Evolutionary conservation across 2,113 vertebrate genomes (phyloP).

Genomic region (Benthochromis sp.): DNA sequence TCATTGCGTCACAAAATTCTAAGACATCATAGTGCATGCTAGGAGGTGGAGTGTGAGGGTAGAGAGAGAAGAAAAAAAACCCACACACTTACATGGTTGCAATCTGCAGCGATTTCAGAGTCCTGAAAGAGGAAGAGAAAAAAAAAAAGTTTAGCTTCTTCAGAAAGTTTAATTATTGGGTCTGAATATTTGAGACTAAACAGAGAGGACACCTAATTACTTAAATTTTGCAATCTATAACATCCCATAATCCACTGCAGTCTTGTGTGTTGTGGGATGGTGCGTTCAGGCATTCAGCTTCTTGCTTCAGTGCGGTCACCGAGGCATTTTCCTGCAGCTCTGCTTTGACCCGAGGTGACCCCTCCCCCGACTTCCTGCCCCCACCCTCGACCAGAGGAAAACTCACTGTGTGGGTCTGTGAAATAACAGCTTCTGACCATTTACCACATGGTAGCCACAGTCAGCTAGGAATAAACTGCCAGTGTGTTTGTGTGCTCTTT

Average conservation of each 20-base stretch:
- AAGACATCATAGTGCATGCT: background rate
- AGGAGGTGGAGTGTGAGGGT: background rate
- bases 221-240: background rate
- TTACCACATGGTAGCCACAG: constrained; percentile 8
- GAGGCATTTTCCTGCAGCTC: background rate
- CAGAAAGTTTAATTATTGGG: background rate
- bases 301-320: background rate
- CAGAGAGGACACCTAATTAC: background rate
- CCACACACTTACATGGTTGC: constrained; percentile 89
- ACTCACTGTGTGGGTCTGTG: background rate
- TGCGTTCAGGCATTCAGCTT: background rate
- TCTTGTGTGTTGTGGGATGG: background rate
- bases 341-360: constrained; percentile 1
- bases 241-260: background rate
- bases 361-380: background rate
- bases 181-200: background rate
- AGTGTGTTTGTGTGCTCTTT: background rate
- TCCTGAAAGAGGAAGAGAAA: constrained; percentile 73
- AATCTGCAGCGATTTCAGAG: constrained; percentile 87
- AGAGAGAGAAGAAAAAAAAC: background rate
- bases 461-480: background rate
- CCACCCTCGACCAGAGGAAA: background rate
- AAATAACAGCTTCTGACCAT: background rate
- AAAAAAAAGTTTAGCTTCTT: background rate
- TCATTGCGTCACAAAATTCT: accelerated